These are phyloP conservation scores for Bedellia somnulentella DNA, from an alignment of 2,888 invertebrate species.

Conservation along the genomic window DNA sequence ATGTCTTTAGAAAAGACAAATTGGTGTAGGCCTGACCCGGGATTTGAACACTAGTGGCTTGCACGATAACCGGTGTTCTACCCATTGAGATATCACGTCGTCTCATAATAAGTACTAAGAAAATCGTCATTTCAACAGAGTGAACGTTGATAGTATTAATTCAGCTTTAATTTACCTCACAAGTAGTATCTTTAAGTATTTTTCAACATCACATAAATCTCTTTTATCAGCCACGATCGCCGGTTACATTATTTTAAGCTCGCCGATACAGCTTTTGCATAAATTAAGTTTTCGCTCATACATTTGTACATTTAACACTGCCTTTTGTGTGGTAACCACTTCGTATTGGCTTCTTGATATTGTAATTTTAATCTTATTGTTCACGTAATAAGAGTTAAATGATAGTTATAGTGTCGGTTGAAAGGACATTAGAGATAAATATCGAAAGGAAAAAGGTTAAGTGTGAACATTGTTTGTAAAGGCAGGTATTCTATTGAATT, in stretches of 20 bases:
- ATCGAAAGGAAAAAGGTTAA: constrained; percentile 53
- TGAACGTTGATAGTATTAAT: no score
- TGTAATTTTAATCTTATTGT: constrained; percentile 15
- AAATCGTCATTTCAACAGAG: no score
- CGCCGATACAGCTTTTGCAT: constrained; percentile 49
- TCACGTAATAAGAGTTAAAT: constrained; percentile 24
- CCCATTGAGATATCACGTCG: no score
- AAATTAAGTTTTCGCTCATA: constrained; percentile 59
- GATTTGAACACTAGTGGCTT: no score
- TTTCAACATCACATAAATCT: constrained; percentile 33
- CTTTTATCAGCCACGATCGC: constrained; percentile 44
- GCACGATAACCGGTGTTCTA: no score
- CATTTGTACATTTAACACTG: constrained; percentile 29
- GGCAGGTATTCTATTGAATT: constrained; percentile 52
- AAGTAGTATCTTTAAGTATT: constrained; percentile 1
- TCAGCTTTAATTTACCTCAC: no score
- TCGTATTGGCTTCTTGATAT: constrained; percentile 1
- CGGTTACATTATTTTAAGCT: constrained; percentile 44
- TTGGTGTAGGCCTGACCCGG: no score
- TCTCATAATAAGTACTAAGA: no score
- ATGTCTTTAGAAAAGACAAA: no score
- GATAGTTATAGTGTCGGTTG: constrained; percentile 25
- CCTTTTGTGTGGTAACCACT: background rate
- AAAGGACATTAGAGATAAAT: constrained; percentile 31
- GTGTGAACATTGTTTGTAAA: constrained; percentile 61